phyloP scores from a whole-genome alignment of 2,113 vertebrate genomes.

The Machaerirhynchus nigripectus region DNA sequence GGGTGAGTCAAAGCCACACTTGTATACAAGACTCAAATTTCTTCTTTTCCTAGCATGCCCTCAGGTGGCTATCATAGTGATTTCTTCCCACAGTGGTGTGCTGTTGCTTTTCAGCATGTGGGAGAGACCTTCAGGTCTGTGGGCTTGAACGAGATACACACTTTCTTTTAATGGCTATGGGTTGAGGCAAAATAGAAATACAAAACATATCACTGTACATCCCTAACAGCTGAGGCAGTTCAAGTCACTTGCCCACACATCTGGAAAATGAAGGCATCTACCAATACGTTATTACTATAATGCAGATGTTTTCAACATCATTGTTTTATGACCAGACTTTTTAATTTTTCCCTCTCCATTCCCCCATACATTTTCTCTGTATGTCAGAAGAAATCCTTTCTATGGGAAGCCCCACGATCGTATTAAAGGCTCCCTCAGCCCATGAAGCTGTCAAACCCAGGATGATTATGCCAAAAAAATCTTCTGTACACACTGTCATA shows the following conservation, averaged over 20 bases:
- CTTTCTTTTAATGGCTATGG: neutral
- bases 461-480: neutral
- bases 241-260: neutral
- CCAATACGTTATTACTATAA: neutral
- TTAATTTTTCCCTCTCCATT: neutral
- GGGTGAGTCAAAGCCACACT: neutral
- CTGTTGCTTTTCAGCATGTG: neutral
- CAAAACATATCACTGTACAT: neutral
- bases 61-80: neutral
- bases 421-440: neutral
- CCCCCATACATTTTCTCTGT: neutral
- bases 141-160: neutral
- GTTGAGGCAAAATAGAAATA: neutral
- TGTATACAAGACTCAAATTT: neutral
- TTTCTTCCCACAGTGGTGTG: neutral
- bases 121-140: neutral
- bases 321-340: neutral
- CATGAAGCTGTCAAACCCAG: neutral
- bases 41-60: neutral
- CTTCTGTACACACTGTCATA: neutral
- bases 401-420: neutral
- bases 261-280: neutral
- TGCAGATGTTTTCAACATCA: neutral
- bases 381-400: neutral
- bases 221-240: neutral